These are phyloP conservation scores for Macquaria australasica DNA, from an alignment of 2,113 vertebrate genomes.

Conservation along the genomic window DNA sequence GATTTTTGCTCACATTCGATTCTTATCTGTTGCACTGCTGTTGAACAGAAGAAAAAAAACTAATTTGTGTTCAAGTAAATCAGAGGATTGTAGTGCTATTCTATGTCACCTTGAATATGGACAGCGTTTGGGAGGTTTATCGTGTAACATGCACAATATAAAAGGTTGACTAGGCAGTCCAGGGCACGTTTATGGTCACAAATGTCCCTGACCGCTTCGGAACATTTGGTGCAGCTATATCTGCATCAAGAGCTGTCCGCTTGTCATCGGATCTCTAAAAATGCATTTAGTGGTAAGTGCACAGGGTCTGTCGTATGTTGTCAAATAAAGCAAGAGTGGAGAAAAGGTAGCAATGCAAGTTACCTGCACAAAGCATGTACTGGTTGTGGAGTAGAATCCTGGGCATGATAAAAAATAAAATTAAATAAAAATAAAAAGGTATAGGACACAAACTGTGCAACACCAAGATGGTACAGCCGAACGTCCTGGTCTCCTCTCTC, in stretches of 20 bases:
- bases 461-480: neutral
- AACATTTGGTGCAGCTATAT: neutral
- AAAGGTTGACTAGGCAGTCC: neutral
- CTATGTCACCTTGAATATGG: neutral
- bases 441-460: neutral
- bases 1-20: neutral
- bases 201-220: neutral
- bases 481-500: neutral
- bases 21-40: neutral
- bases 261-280: neutral
- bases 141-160: neutral
- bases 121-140: neutral
- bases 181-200: neutral
- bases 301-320: neutral
- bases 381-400: neutral
- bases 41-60: neutral
- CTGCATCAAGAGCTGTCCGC: neutral
- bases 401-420: neutral
- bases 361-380: constrained; percentile 17
- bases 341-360: neutral
- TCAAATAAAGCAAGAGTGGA: neutral
- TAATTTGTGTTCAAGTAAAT: neutral
- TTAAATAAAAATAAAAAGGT: no score
- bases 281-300: neutral
- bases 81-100: neutral